A percentile compares a stretch with the other conserved stretches of the same genome.
These are phyloP conservation scores for Phocoena phocoena DNA, from an alignment of 2,113 vertebrate species.

Conservation along the genomic window DNA sequence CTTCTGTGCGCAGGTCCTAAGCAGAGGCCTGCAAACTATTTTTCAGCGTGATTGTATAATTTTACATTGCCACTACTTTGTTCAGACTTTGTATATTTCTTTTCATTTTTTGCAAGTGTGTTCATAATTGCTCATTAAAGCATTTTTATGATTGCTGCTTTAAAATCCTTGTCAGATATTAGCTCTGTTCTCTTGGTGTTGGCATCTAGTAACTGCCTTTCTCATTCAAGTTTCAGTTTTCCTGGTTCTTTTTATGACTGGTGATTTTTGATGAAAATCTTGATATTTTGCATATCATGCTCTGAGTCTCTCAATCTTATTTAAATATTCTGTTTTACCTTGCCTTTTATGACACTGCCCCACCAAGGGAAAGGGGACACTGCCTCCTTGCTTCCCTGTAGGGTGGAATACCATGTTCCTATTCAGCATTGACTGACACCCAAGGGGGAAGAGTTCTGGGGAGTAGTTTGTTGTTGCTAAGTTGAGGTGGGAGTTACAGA, in stretches of 20 bases:
- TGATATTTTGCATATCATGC: neutral
- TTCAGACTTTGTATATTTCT: neutral
- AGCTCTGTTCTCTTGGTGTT: neutral
- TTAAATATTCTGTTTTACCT: neutral
- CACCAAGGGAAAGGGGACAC: neutral
- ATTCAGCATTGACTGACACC: neutral
- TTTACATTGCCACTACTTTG: neutral
- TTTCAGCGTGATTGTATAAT: neutral
- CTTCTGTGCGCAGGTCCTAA: no score
- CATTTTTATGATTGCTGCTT: neutral
- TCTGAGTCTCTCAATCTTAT: neutral
- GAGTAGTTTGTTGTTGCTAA: neutral
- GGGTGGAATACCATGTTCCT: neutral
- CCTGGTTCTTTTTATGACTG: neutral
- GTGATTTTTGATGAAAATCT: neutral
- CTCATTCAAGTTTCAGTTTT: neutral
- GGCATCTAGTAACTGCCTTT: neutral
- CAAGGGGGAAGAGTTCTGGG: neutral
- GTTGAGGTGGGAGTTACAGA: neutral
- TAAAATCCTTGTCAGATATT: neutral
- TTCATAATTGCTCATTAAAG: neutral
- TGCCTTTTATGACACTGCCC: neutral
- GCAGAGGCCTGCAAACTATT: neutral
- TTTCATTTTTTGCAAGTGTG: neutral
- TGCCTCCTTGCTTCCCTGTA: accelerated